These are phyloP conservation scores for Kryphioiulus occultus DNA, from an alignment of 2,888 invertebrate genomes.

Conservation along the genomic window DNA sequence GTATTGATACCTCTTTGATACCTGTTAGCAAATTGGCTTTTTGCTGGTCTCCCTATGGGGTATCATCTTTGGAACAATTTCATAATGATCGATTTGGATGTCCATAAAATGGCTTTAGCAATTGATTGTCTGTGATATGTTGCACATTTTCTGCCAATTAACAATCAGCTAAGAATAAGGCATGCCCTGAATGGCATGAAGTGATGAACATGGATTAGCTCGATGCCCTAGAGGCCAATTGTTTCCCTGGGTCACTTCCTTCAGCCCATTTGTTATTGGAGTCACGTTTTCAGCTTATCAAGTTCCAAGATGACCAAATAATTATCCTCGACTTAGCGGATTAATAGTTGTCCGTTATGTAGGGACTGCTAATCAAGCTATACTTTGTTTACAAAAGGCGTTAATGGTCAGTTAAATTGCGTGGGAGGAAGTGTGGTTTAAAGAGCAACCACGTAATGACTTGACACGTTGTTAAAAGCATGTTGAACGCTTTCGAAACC, in stretches of 20 bases:
- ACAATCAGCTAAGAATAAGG: background rate
- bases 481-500: background rate
- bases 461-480: background rate
- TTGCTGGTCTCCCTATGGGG: too few species aligned
- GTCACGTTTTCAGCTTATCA: background rate
- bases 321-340: background rate
- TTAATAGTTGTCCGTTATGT: background rate
- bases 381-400: background rate
- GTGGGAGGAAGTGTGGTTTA: background rate
- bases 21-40: too few species aligned
- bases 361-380: background rate
- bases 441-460: background rate
- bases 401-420: background rate
- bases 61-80: too few species aligned
- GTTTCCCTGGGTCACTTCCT: background rate
- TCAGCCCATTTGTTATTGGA: background rate
- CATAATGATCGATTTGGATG: too few species aligned
- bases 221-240: too few species aligned
- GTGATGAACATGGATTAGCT: too few species aligned
- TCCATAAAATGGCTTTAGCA: background rate
- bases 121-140: background rate
- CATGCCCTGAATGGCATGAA: too few species aligned
- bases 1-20: too few species aligned
- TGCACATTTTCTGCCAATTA: background rate
- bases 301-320: background rate